Base-by-base conservation (phyloP, 2,888 invertebrate genomes). In the Diarsia dahlii region DNA sequence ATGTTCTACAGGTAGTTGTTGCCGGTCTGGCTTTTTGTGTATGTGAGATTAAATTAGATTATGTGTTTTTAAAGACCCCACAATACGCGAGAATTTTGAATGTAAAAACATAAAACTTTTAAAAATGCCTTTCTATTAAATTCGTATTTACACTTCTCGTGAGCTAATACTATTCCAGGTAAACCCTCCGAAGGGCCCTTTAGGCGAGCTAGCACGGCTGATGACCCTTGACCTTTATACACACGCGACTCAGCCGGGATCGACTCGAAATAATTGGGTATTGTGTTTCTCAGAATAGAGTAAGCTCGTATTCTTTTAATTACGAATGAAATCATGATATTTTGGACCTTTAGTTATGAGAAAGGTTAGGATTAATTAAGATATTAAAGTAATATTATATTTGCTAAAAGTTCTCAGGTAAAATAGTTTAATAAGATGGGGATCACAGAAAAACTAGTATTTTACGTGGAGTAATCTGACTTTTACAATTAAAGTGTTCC, bases 201-300 rank as follows among this genome's bases (percentile, higher is more conserved):
- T 62, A 15, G 28, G 52, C 20, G 58, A 67, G 34, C 52, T 71
- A 72, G 58, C 60, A 45, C 62, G 68, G 48, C 67, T 67, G 48
- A 70, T 71, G 73, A 65, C 78, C 81, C 84, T 88, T 88, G 87
- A 88, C 88, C 86, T 79, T 76, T 81, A 84, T 85, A 80, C 71
- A 68, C 68, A 73, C 75, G 74, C 74, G 75, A 71, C 79, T 69
- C 62, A 52, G 84, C 52, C 39, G 69, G 71, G 54, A 70, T 78
- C 64, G 48, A 50, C 82, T 85, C 73, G 84, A 74, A 82, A 82
- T 85, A 88, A 90, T 89, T 85, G 89, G 84, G 82, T 39, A 76
- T 76, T 81, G 78, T 83, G 54, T 69, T 74, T 67, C 69, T 70
- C 13, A 39, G 71, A 60, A 58, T 65, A 69, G n/a, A 68, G 20